These are phyloP conservation scores for Eupsilia transversa DNA, from an alignment of 2,888 invertebrate species.

Conservation along the genomic window DNA sequence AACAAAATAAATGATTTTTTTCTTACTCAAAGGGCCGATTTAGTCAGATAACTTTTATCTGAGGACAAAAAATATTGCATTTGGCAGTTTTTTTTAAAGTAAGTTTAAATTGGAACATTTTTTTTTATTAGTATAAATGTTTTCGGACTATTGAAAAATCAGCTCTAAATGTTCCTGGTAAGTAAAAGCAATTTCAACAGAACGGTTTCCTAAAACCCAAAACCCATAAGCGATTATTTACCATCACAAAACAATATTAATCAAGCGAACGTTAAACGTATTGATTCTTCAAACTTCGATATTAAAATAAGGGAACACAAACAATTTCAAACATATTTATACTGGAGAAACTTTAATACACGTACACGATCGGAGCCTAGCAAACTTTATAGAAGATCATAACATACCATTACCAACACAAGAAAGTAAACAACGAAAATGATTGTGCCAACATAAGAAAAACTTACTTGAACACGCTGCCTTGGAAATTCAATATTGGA, in stretches of 20 bases:
- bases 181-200: constrained; percentile 40
- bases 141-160: too few species aligned
- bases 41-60: too few species aligned
- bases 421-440: constrained; percentile 67
- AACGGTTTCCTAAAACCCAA: constrained; percentile 6
- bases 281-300: constrained; percentile 52
- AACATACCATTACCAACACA: constrained; percentile 66
- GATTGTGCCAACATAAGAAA: constrained; percentile 68
- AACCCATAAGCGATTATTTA: constrained; percentile 40
- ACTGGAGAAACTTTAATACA: constrained; percentile 48
- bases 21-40: too few species aligned
- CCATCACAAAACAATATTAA: constrained; percentile 48
- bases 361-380: constrained; percentile 51
- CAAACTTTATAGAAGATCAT: constrained; percentile 65
- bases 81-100: too few species aligned
- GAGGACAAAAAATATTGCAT: too few species aligned
- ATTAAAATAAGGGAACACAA: constrained; percentile 54
- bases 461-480: constrained; percentile 65
- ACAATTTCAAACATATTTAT: constrained; percentile 53
- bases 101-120: too few species aligned
- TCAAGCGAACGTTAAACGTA: constrained; percentile 39
- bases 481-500: constrained; percentile 76
- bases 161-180: not conserved
- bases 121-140: too few species aligned
- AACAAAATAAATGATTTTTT: too few species aligned